These are phyloP conservation scores for Heliconius eleuchia DNA, from an alignment of 1,140 invertebrate genomes.

Conservation along the genomic window DNA sequence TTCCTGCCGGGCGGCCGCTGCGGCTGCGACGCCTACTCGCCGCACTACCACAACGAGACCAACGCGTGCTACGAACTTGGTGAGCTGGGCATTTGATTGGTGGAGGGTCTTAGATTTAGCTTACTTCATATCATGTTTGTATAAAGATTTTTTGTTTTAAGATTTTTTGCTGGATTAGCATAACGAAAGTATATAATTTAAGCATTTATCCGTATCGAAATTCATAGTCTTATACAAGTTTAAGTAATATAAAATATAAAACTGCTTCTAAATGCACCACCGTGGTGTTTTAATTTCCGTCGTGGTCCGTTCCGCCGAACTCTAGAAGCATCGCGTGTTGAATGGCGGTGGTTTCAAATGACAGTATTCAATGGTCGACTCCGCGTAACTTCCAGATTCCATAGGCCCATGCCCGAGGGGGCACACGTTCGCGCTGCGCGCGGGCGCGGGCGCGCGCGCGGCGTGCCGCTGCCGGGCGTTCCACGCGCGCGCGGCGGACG, in stretches of 20 bases:
- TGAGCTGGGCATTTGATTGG: constrained; percentile 66
- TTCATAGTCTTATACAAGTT: no score
- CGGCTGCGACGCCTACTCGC: constrained; percentile 85
- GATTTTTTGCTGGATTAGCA: no score
- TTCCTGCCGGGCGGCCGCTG: constrained; percentile 88
- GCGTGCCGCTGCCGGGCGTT: constrained; percentile 86
- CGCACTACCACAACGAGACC: constrained; percentile 86
- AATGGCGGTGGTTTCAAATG: not conserved
- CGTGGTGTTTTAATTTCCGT: no score
- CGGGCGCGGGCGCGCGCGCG: not conserved
- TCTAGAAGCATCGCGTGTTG: no score
- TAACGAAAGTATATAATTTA: no score
- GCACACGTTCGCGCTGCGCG: constrained; percentile 81
- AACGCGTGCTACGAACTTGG: constrained; percentile 89
- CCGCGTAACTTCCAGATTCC: constrained; percentile 53
- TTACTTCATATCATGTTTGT: no score
- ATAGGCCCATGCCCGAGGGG: constrained; percentile 86
- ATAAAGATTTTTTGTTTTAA: no score
- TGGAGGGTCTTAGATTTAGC: no score
- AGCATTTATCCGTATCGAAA: no score
- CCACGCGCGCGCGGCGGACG: constrained; percentile 84
- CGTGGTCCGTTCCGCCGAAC: no score
- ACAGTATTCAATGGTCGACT: not conserved
- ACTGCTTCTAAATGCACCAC: no score
- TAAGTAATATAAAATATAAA: no score